These are phyloP conservation scores for Nomada lathburiana DNA, from an alignment of 2,888 invertebrate genomes.

Conservation along the genomic window DNA sequence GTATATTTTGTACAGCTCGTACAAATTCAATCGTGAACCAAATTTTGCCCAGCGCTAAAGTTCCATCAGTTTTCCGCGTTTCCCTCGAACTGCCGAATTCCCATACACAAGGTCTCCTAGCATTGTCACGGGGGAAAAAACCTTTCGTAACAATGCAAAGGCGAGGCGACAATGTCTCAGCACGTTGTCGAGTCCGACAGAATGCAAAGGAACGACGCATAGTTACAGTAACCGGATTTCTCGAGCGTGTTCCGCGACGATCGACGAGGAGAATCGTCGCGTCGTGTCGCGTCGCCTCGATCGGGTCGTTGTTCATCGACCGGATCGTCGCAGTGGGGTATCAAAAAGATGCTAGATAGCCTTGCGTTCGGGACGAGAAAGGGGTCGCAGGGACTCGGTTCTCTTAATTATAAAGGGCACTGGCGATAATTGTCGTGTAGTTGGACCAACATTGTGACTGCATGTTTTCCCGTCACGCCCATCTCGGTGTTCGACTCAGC, in stretches of 20 bases:
- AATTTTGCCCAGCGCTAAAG: not conserved
- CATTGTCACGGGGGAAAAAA: constrained; percentile 26
- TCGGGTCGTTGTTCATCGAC: constrained; percentile 45
- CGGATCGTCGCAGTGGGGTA: constrained; percentile 66
- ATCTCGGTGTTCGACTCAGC: constrained; percentile 78
- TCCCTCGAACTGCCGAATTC: constrained; percentile 27
- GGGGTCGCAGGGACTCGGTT: constrained; percentile 34
- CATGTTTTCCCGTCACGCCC: constrained; percentile 84
- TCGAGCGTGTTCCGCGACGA: not conserved
- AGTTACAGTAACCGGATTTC: constrained; percentile 65
- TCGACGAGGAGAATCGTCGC: not conserved
- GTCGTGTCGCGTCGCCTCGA: constrained; percentile 15
- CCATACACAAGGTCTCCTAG: constrained; percentile 16
- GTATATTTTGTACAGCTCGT: not conserved
- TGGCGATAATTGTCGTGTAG: constrained; percentile 84
- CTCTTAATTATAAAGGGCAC: constrained; percentile 84
- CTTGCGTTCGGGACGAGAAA: constrained; percentile 29
- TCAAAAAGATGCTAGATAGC: constrained; percentile 65
- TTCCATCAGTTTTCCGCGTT: not conserved
- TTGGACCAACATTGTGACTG: constrained; percentile 84
- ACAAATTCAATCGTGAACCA: too few relatives aligned
- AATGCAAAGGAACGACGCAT: constrained; percentile 39
- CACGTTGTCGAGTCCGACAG: constrained; percentile 62
- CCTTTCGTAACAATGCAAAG: constrained; percentile 42
- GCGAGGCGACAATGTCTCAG: constrained; percentile 74